A percentile compares a stretch with the other conserved stretches of the same genome.
Conservation (phyloP, 2,888 invertebrate genomes). For the Pyrochroa serraticornis region DNA sequence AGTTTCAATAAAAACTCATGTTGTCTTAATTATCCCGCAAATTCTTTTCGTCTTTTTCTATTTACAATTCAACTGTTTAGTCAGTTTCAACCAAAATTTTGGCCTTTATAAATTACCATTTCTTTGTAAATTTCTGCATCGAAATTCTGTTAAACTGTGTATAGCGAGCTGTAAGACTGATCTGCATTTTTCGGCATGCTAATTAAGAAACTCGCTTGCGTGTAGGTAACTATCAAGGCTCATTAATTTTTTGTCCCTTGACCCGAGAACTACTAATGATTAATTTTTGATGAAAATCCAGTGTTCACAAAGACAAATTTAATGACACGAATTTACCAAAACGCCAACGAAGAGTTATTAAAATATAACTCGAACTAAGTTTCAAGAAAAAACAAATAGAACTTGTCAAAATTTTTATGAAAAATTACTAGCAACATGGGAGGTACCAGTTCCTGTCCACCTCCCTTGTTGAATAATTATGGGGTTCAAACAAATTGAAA, state of each 20-base stretch:
- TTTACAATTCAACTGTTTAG: too few relatives aligned
- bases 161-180: too few relatives aligned
- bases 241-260: background rate
- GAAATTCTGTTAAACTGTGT: too few relatives aligned
- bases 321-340: background rate
- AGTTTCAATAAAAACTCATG: too few relatives aligned
- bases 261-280: background rate
- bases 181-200: too few relatives aligned
- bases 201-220: too few relatives aligned
- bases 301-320: background rate
- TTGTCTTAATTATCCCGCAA: too few relatives aligned
- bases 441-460: conserved; percentile 14
- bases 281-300: background rate
- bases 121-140: too few relatives aligned
- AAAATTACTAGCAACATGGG: conserved; percentile 26
- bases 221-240: background rate
- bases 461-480: conserved; percentile 15
- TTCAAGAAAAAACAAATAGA: conserved; percentile 23
- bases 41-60: too few relatives aligned
- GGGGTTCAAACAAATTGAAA: conserved; percentile 14
- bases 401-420: conserved; percentile 28
- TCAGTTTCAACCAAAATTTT: too few relatives aligned
- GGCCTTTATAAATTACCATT: too few relatives aligned
- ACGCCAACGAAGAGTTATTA: background rate
- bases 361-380: background rate